Evolutionary conservation across 2,797 vertebrate genomes (phyloP).

Genomic region (Mallotus villosus): DNA sequence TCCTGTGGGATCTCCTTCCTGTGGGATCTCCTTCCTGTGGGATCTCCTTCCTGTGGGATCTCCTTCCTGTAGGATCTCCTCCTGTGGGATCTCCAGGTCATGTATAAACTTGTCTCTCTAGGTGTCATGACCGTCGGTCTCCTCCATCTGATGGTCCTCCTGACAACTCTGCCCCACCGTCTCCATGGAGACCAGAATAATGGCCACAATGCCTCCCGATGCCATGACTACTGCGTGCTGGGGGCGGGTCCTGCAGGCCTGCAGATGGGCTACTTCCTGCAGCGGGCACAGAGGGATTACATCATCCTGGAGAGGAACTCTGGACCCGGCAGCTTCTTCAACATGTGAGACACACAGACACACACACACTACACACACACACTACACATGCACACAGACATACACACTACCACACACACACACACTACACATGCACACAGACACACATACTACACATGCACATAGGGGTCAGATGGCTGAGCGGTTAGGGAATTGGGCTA

Average conservation of each 20-base stretch:
- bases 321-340: slow-evolving; percentile 87
- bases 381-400: no score
- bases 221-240: slow-evolving; percentile 88
- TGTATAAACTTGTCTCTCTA: not conserved
- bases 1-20: no score
- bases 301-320: slow-evolving; percentile 85
- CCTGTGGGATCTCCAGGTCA: not conserved
- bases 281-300: slow-evolving; percentile 82
- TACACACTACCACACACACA: no score
- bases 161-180: slow-evolving; percentile 48
- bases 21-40: no score
- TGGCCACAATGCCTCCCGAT: slow-evolving; percentile 44
- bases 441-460: accelerated
- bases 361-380: not conserved
- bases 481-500: no score
- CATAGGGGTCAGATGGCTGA: no score
- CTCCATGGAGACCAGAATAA: slow-evolving; percentile 25
- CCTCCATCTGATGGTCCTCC: slow-evolving; percentile 41
- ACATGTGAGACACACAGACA: slow-evolving; percentile 58
- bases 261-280: slow-evolving; percentile 90
- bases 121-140: slow-evolving; percentile 62
- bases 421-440: not conserved
- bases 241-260: slow-evolving; percentile 92
- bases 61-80: no score
- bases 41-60: no score